Percentiles rank a stretch among this genome's conserved stretches.
Conservation (phyloP, 2,797 vertebrate genomes). For the Sternotherus odoratus region DNA sequence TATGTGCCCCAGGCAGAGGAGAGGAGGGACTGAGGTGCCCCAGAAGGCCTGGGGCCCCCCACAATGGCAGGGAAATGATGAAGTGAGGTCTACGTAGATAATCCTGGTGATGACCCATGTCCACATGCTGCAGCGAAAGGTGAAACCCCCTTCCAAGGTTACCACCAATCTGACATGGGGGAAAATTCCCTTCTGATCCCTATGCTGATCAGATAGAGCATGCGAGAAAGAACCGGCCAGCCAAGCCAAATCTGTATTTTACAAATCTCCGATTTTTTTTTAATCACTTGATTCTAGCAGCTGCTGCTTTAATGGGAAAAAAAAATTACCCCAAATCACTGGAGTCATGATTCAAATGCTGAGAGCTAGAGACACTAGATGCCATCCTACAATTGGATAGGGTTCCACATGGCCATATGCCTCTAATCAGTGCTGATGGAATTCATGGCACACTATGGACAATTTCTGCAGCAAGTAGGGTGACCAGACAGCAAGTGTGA, state of each 20-base stretch:
- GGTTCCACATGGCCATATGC: background rate
- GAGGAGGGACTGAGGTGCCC: background rate
- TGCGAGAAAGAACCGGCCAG: background rate
- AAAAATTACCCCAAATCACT: no score
- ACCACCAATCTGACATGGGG: background rate
- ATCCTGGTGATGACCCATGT: background rate
- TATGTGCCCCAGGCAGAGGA: background rate
- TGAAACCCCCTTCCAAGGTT: background rate
- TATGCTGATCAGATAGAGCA: background rate
- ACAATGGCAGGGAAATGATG: background rate
- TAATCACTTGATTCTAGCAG: background rate
- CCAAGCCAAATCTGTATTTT: background rate
- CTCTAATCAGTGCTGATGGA: background rate
- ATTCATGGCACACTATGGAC: background rate
- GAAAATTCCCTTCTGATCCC: background rate
- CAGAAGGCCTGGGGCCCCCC: background rate
- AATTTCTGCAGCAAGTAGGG: background rate
- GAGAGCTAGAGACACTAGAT: rapidly evolving
- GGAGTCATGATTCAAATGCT: background rate
- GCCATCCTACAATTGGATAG: background rate
- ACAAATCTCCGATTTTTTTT: background rate
- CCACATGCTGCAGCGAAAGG: background rate
- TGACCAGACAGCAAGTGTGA: no score
- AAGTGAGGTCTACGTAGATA: background rate
- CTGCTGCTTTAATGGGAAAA: background rate